Evolutionary conservation across 2,888 invertebrate species (phyloP).

Genomic region (Lasioglossum zephyrum): DNA sequence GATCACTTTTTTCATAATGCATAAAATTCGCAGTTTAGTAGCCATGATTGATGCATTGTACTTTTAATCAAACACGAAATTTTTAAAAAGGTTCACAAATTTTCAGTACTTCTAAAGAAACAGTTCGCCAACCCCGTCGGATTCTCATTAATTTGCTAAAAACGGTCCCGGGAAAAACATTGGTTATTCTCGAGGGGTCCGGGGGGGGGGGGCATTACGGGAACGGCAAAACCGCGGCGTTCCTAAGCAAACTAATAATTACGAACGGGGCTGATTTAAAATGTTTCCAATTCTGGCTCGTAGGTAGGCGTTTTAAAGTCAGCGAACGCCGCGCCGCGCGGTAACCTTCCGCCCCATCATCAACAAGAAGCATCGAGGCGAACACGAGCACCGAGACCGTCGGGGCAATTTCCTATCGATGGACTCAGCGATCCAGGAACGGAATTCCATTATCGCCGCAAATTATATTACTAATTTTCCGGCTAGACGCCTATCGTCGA

Average conservation of each 20-base stretch:
- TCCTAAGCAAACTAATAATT: background rate
- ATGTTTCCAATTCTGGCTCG: conserved; percentile 11
- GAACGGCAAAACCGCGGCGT: background rate
- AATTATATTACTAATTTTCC: conserved; percentile 46
- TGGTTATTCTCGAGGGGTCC: background rate
- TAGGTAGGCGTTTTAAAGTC: conserved; percentile 4
- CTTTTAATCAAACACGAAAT: background rate
- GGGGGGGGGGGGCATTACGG: background rate
- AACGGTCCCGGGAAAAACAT: background rate
- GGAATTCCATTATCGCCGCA: conserved; percentile 48
- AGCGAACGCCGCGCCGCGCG: background rate
- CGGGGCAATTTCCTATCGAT: conserved; percentile 37
- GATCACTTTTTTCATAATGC: too few relatives aligned
- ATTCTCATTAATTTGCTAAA: background rate
- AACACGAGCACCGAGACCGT: conserved; percentile 19
- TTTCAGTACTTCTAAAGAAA: background rate
- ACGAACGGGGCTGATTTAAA: conserved; percentile 5
- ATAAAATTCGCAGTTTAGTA: too few relatives aligned
- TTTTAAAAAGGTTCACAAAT: background rate
- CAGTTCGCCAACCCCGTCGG: background rate
- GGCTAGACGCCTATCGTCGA: conserved; percentile 12
- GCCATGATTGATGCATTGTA: too few relatives aligned
- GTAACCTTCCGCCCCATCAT: conserved; percentile 23
- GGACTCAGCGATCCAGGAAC: conserved; percentile 22
- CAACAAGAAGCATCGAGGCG: conserved; percentile 20